Evolutionary conservation across 2,888 invertebrate genomes (phyloP), one percentile per base, ranked within the genome.

Genomic region (Athrips mouffetella): DNA sequence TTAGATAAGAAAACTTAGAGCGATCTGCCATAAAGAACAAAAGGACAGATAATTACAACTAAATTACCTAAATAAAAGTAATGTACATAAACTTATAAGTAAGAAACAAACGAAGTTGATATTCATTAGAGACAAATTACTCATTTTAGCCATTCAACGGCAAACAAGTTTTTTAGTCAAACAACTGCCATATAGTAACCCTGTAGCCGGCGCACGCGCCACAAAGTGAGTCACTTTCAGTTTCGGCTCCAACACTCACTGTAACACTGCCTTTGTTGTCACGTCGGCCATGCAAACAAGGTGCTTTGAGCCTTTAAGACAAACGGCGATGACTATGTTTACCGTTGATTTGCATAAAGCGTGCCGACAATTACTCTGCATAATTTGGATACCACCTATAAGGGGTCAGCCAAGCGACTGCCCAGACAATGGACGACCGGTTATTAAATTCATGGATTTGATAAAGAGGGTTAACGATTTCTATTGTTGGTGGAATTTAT

Each of bases 201-300:
- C 37, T 37, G 21, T 20, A 27, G 35, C 35, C 18, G 16, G 18
- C 66, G 68, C 66, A 69, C 65, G 64, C 58, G 61, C 64, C 60
- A 54, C 58, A n/a, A n/a, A n/a, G n/a, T n/a, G n/a, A n/a, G n/a
- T 71, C 70, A 80, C 80, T 80, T 78, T 80, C 80, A 60, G 59
- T 80, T 78, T 80, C 78, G 68, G 70, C 63, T 60, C 63, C 62
- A 70, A 56, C 64, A 63, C 54, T 68, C 58, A 57, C 64, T 68
- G 69, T 76, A 61, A 63, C 57, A 60, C 58, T 55, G 57, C 53
- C 62, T 65, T 67, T 69, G 63, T 68, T 72, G 70, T 68, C 68
- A 68, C 63, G 59, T 56, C 48, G 60, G 42, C 53, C 56, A 58
- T 61, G 57, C 56, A 59, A 61, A 59, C 54, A 51, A 48, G 48